Evolutionary conservation across 1,140 invertebrate genomes (phyloP).

Genomic region (Procambarus clarkii): DNA sequence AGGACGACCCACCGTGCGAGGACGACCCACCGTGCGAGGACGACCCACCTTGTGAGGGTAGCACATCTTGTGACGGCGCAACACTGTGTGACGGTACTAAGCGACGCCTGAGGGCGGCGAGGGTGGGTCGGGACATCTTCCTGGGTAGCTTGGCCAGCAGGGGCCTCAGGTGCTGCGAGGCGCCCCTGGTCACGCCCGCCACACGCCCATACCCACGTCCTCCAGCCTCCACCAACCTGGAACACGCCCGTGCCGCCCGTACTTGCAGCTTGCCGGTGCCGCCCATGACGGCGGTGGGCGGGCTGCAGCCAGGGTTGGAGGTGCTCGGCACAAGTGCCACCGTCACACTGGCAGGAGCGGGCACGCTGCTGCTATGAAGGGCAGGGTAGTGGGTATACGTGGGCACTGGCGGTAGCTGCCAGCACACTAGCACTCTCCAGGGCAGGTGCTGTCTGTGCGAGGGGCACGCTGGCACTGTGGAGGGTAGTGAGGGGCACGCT

Average conservation of each 20-base stretch:
- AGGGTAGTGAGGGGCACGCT: too few relatives aligned
- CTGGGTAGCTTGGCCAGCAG: constrained; percentile 16
- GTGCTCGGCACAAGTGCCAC: not conserved
- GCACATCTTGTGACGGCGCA: not conserved
- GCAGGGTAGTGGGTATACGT: too few relatives aligned
- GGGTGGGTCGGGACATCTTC: constrained; percentile 25
- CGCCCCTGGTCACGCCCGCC: constrained; percentile 17
- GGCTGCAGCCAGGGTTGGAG: not conserved
- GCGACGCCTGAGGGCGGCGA: constrained; percentile 35
- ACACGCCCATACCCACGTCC: constrained; percentile 32
- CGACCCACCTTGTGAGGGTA: too few relatives aligned
- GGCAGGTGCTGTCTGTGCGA: too few relatives aligned
- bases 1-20: too few relatives aligned
- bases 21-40: too few relatives aligned
- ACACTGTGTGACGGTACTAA: too few relatives aligned
- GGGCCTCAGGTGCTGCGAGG: not conserved
- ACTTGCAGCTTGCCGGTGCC: constrained; percentile 24
- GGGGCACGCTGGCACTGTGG: too few relatives aligned
- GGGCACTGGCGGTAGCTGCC: too few relatives aligned
- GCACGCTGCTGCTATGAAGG: too few relatives aligned
- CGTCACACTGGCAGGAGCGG: not conserved
- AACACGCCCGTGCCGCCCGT: constrained; percentile 30
- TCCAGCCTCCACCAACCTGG: constrained; percentile 24
- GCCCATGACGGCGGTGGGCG: constrained; percentile 5
- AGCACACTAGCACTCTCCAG: too few relatives aligned